Percentiles rank a stretch among this genome's conserved stretches.
phyloP scores from a whole-genome alignment of 1,140 invertebrate genomes.

The Luehdorfia chinensis region DNA sequence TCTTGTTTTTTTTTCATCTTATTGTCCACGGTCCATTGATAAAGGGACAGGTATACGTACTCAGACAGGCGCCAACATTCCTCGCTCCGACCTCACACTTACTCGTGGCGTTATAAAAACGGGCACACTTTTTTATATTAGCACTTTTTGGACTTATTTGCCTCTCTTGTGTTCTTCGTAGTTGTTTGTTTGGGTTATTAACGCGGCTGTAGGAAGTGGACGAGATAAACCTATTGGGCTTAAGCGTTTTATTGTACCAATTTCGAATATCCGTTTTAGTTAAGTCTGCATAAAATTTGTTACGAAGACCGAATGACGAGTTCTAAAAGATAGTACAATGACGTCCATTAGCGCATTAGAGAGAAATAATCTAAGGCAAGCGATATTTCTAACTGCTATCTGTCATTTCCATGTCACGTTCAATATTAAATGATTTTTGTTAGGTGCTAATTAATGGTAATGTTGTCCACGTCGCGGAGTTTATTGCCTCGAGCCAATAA shows the following conservation, averaged over 20 bases:
- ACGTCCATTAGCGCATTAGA: conserved; percentile 52
- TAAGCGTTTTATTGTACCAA: conserved; percentile 76
- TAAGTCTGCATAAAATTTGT: conserved; percentile 31
- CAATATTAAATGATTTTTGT: conserved; percentile 45
- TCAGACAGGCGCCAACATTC: conserved; percentile 77
- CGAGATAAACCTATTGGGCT: conserved; percentile 69
- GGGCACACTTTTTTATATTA: conserved; percentile 72
- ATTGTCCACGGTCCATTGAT: conserved; percentile 75
- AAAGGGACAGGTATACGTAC: conserved; percentile 76
- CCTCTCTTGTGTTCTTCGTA: conserved; percentile 60
- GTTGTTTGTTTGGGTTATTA: conserved; percentile 76
- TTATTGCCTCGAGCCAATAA: conserved; percentile 40
- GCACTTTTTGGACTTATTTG: conserved; percentile 70
- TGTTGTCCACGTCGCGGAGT: conserved; percentile 38
- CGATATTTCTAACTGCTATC: conserved; percentile 28
- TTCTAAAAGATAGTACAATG: conserved; percentile 30
- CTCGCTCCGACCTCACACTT: conserved; percentile 74
- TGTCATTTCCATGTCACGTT: conserved; percentile 27
- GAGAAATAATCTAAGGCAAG: conserved; percentile 24
- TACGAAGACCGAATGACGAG: conserved; percentile 33
- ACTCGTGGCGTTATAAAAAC: conserved; percentile 70
- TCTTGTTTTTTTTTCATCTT: conserved; percentile 58
- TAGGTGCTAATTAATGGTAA: conserved; percentile 60
- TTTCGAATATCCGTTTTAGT: conserved; percentile 66
- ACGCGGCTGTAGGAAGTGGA: conserved; percentile 69